Percentiles rank a stretch among this genome's conserved stretches.
phyloP scores from a whole-genome alignment of 2,888 invertebrate species.

The Iphiclides podalirius region DNA sequence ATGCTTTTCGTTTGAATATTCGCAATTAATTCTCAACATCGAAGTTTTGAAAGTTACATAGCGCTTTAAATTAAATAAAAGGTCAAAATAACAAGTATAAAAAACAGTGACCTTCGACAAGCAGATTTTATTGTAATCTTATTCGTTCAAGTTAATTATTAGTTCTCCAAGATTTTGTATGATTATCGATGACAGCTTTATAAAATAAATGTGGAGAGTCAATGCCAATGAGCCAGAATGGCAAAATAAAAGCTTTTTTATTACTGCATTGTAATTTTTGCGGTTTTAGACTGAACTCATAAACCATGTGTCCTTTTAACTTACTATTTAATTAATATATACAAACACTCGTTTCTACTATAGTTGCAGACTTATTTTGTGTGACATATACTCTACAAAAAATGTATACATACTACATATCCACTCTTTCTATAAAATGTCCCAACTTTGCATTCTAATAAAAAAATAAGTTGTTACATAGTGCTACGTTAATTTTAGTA shows the following conservation, averaged over 20 bases:
- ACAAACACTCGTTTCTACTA: too few species aligned
- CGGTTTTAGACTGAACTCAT: too few species aligned
- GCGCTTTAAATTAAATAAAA: not conserved
- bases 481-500: too few species aligned
- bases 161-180: not conserved
- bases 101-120: not conserved
- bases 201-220: not conserved
- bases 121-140: not conserved
- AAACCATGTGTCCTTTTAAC: too few species aligned
- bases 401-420: not conserved
- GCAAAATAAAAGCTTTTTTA: too few species aligned
- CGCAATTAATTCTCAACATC: not conserved
- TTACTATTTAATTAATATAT: too few species aligned
- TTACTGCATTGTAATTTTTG: too few species aligned
- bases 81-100: not conserved
- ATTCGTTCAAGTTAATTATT: not conserved
- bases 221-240: not conserved
- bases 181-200: not conserved
- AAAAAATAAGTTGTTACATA: too few species aligned
- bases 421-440: too few species aligned
- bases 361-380: too few species aligned
- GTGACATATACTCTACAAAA: too few species aligned
- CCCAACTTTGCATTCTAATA: too few species aligned
- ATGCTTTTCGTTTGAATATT: not conserved
- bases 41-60: not conserved